A percentile compares a stretch with the other conserved stretches of the same genome.
Conservation (phyloP, 2,888 invertebrate species). For the Lysandra bellargus region DNA sequence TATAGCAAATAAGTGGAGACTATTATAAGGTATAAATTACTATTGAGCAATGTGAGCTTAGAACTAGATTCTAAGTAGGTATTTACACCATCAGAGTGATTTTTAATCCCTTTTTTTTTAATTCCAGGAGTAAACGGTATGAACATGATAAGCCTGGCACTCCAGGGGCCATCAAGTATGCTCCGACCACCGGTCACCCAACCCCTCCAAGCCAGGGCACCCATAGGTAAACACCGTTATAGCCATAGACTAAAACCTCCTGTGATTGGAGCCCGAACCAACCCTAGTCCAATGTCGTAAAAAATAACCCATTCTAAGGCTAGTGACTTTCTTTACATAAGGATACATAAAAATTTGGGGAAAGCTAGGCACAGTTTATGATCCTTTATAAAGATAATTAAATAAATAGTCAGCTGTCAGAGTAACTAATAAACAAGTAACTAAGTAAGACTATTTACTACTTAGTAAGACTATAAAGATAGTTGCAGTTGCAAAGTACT, state of each 20-base stretch:
- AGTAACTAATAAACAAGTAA: too few relatives aligned
- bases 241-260: constrained; percentile 4
- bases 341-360: too few relatives aligned
- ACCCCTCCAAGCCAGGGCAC: constrained; percentile 72
- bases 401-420: too few relatives aligned
- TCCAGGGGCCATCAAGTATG: constrained; percentile 70
- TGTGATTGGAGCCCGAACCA: constrained; percentile 11
- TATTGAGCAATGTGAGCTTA: too few relatives aligned
- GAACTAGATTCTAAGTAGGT: too few relatives aligned
- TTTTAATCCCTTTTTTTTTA: background rate
- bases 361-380: too few relatives aligned
- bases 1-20: too few relatives aligned
- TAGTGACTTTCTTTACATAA: too few relatives aligned
- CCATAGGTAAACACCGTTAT: constrained; percentile 61
- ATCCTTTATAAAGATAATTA: too few relatives aligned
- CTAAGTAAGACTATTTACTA: too few relatives aligned
- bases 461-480: too few relatives aligned
- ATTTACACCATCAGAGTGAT: background rate
- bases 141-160: constrained; percentile 82
- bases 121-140: constrained; percentile 85
- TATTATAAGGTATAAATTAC: too few relatives aligned
- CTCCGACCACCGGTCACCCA: constrained; percentile 60
- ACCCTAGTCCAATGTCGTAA: background rate
- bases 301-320: background rate
- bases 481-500: background rate